A percentile compares a stretch with the other conserved stretches of the same genome.
Conservation (phyloP, 2,888 invertebrate species). For the Euclidia mi region DNA sequence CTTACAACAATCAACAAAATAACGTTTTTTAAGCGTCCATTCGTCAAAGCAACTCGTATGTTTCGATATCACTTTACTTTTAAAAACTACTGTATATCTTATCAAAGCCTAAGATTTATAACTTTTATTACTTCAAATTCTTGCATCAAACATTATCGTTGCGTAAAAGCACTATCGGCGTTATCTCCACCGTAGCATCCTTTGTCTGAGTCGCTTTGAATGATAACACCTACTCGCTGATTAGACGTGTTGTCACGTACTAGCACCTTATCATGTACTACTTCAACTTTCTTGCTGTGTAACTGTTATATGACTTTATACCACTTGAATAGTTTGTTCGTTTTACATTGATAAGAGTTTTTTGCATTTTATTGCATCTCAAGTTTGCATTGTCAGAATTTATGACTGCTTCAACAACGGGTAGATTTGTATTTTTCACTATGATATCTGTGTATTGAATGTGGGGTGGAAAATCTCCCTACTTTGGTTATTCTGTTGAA, state of each 20-base stretch:
- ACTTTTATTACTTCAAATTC: constrained; percentile 2
- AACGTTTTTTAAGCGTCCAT: too few relatives aligned
- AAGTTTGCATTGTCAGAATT: background rate
- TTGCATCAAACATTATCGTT: constrained; percentile 4
- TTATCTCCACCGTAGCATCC: constrained; percentile 11
- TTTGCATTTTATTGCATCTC: constrained; percentile 4
- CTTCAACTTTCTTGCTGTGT: constrained; percentile 2
- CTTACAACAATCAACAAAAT: too few relatives aligned
- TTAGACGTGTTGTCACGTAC: constrained; percentile 24
- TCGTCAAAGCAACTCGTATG: too few relatives aligned
- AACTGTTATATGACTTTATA: constrained; percentile 15
- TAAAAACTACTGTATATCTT: background rate
- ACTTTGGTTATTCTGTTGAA: too few relatives aligned
- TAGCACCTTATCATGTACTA: constrained; percentile 17
- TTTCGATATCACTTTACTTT: too few relatives aligned
- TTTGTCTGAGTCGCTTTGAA: constrained; percentile 26
- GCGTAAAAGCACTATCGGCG: constrained; percentile 22
- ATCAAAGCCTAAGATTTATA: background rate
- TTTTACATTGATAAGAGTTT: constrained; percentile 15
- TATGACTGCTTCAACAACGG: too few relatives aligned
- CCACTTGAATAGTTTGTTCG: constrained; percentile 16
- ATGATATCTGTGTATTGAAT: too few relatives aligned
- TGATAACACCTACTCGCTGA: constrained; percentile 35
- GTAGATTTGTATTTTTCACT: too few relatives aligned
- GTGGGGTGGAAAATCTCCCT: too few relatives aligned